A percentile compares a stretch with the other conserved stretches of the same genome.
These are phyloP conservation scores for Carterocephalus palaemon DNA, from an alignment of 2,888 invertebrate species.

Conservation along the genomic window DNA sequence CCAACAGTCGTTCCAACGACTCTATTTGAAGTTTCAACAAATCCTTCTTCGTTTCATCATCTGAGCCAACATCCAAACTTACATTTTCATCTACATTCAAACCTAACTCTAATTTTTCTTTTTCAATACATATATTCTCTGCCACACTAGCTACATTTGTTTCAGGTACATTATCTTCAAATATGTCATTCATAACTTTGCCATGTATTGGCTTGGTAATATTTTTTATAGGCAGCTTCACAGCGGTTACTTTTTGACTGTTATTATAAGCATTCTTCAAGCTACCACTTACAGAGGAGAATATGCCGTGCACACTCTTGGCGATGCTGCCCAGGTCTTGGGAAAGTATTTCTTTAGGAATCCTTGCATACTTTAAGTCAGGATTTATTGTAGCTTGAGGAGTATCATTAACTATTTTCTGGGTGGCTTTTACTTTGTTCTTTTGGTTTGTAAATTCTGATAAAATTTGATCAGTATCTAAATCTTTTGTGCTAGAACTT, in stretches of 20 bases:
- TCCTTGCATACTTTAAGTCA: conserved; percentile 48
- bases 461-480: conserved; percentile 56
- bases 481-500: conserved; percentile 40
- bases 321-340: conserved; percentile 70
- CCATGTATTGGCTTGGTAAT: conserved; percentile 50
- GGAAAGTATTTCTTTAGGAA: conserved; percentile 63
- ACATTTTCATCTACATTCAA: neutral
- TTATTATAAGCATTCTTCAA: conserved; percentile 65
- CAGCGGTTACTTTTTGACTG: conserved; percentile 47
- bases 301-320: conserved; percentile 73
- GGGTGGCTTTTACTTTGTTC: conserved; percentile 52
- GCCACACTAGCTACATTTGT: conserved; percentile 21
- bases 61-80: conserved; percentile 8
- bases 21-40: conserved; percentile 56
- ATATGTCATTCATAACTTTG: conserved; percentile 68
- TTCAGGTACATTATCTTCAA: conserved; percentile 47
- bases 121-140: conserved; percentile 24
- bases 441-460: conserved; percentile 57
- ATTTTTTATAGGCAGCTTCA: conserved; percentile 45
- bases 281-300: conserved; percentile 69
- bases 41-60: conserved; percentile 44
- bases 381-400: conserved; percentile 22
- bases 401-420: conserved; percentile 53
- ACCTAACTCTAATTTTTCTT: conserved; percentile 7
- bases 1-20: conserved; percentile 55